Conservation (phyloP, 2,113 vertebrate species). For the Hemiscyllium ocellatum region DNA sequence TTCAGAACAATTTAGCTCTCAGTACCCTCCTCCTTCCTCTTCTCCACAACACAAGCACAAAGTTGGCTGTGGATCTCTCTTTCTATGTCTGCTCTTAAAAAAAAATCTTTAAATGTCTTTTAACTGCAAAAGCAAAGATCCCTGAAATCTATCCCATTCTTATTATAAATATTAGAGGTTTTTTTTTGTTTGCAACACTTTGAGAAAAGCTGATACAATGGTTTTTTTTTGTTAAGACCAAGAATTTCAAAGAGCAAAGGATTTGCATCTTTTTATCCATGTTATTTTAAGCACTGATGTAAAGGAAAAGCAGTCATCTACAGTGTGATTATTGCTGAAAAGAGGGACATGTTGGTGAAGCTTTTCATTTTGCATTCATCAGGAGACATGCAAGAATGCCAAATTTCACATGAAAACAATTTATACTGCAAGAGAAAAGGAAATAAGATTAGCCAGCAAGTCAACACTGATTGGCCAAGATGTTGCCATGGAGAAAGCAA, state of each 20-base stretch:
- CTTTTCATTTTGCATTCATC: too few relatives aligned
- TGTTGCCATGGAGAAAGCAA: too few relatives aligned
- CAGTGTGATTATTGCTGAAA: background rate
- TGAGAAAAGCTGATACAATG: background rate
- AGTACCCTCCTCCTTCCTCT: background rate
- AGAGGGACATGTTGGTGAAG: too few relatives aligned
- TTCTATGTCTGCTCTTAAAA: background rate
- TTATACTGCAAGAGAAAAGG: too few relatives aligned
- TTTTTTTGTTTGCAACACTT: background rate
- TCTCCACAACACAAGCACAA: background rate
- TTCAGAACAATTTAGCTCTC: background rate
- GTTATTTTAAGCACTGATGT: background rate
- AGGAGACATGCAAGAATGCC: too few relatives aligned
- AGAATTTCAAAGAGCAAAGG: background rate
- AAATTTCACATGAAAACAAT: too few relatives aligned
- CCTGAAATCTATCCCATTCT: background rate
- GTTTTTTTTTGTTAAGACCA: background rate
- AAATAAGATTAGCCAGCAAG: too few relatives aligned
- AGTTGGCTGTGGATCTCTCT: too few relatives aligned
- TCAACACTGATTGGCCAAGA: too few relatives aligned
- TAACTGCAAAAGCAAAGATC: background rate
- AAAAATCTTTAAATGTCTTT: background rate
- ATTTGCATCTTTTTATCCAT: background rate
- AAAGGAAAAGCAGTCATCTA: background rate
- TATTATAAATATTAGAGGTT: background rate